Base-by-base conservation (phyloP, 2,888 invertebrate species). In the Barypeithes pellucidus region DNA sequence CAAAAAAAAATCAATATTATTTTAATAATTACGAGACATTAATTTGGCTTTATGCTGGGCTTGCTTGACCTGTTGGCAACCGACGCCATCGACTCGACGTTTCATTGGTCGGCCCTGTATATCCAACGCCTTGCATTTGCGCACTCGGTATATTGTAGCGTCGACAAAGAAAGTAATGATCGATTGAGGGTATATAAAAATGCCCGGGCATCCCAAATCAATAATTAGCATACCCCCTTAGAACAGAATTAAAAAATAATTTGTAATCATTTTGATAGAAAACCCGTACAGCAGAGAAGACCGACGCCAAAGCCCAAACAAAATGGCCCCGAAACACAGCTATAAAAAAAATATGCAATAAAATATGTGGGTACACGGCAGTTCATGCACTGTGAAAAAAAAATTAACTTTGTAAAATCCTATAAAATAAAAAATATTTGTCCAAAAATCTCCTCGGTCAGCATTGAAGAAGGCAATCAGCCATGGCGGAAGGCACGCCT, bases 101-200 rank as follows among this genome's bases (percentile, higher is more conserved):
- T 67, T 63, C 57, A 67, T 73, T 73, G 73, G 68, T 60, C 33
- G 16, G 54, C 62, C 69, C 73, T 70, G 69, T 69, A 70, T 52
- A 66, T 69, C 52, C 70, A 65, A 73, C 69, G 69, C 65, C 8
- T 39, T 59, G 73, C 54, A 60, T 70, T 69, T 73, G 73, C 73
- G 73, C 69, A 70, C 73, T 66, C 69, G 24, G 70, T 70, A 73
- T 73, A 65, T 24, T 62, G 36, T 36, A 50, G 43, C 3, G 4
- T n/a, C 12, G 18, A 39, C 62, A 62, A 69, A 50, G 61, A 52
- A 63, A 62, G 43, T 62, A 69, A 57, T 67, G 59, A 67, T 57
- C 41, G 54, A 57, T 59, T n/a, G 22, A 62, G 29, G 14, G 5
- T 18, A 62, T 18, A 22, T 11, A 57, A 52, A 43, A 57, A 33